Evolutionary conservation across 1,140 invertebrate species (phyloP), one percentile per base, ranked within the genome.

Genomic region (Polypedilum vanderplanki): DNA sequence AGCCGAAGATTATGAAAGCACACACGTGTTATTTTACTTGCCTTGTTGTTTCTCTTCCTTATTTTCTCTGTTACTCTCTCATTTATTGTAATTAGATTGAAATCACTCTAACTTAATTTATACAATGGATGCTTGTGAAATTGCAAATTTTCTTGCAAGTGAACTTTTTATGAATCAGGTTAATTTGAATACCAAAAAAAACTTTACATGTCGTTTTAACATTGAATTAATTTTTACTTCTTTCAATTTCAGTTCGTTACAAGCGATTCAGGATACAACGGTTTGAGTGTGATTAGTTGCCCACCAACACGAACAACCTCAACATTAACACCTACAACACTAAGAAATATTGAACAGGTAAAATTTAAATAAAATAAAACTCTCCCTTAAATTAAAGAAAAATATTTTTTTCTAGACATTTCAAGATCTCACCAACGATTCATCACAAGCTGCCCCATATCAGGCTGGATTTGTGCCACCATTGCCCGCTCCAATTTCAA

Each of bases 401-500:
- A 12, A 40, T 7, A 73, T 40, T 40, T 17, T 70, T 70, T 73
- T 73, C 22, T 73, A 40, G 73, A 89, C 89, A 0, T 90, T 91
- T 79, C 87, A 88, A 77, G 89, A 91, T 84, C 81, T 88, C 84
- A 84, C 83, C 83, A 79, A 87, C 87, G 85, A 87, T 87, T 81
- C 87, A 89, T 83, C 84, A 87, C 76, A 87, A 89, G 78, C 87
- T 87, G 77, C 90, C 91, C 83, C 91, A 78, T 92, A 90, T 79
- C 93, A 96, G 85, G 95, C 94, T 65, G 92, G 94, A 57, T 97
- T 97, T 82, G 93, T 96, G 33, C 93, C 95, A 40, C 93, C 94
- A 15, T 41, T 73, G 20, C 75, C 75, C 20, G 18, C 67, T 22
- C 67, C 70, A 57, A 33, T 9, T n/a, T 41, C 46, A 70, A 65